Conservation (phyloP, 2,888 invertebrate genomes). For the Lycia hirtaria region DNA sequence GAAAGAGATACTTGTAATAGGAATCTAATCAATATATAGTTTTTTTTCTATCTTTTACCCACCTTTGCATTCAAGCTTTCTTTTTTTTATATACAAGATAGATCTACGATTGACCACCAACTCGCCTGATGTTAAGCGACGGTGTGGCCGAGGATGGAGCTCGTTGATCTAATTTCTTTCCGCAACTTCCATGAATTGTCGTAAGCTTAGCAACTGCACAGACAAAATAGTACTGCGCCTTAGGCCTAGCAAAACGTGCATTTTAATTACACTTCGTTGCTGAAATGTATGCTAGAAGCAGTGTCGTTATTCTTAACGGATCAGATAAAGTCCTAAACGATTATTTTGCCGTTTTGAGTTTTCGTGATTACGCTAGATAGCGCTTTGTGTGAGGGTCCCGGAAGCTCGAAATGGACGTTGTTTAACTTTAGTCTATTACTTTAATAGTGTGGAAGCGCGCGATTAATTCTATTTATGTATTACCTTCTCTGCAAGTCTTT, state of each 20-base stretch:
- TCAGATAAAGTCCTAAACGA: constrained; percentile 67
- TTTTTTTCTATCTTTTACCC: too few species aligned
- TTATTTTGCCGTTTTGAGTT: constrained; percentile 57
- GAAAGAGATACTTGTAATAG: too few species aligned
- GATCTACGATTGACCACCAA: too few species aligned
- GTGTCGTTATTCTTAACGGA: constrained; percentile 70
- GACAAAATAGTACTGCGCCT: constrained; percentile 29
- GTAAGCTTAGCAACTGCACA: constrained; percentile 9
- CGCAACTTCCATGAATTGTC: background rate
- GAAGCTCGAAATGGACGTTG: constrained; percentile 24
- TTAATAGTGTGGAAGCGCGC: constrained; percentile 5
- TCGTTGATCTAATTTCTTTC: too few species aligned
- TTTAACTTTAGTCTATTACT: constrained; percentile 7
- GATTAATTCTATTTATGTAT: constrained; percentile 1
- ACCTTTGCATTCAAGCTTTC: too few species aligned
- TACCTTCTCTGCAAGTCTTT: background rate
- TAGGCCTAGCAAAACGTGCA: constrained; percentile 65
- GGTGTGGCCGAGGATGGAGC: too few species aligned
- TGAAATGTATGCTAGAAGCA: constrained; percentile 66
- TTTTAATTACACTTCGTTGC: constrained; percentile 74
- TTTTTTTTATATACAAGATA: too few species aligned
- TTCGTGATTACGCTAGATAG: constrained; percentile 35
- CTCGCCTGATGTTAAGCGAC: too few species aligned
- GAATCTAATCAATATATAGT: too few species aligned
- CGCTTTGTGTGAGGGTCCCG: constrained; percentile 30